These are phyloP conservation scores for Selene dorsalis DNA, from an alignment of 2,797 vertebrate genomes.

Conservation along the genomic window DNA sequence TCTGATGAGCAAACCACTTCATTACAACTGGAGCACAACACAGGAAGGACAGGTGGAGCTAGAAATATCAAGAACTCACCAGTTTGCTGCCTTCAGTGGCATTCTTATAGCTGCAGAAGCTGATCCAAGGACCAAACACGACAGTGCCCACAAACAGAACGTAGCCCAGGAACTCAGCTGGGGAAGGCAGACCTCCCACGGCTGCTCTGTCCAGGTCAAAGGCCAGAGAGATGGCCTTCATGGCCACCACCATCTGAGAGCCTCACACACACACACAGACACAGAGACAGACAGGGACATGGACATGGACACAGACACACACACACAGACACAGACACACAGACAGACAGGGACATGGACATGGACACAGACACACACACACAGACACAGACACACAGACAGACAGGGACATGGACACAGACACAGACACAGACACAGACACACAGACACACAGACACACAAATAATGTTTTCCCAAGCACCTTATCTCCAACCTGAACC, in stretches of 20 bases:
- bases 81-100: conserved; percentile 84
- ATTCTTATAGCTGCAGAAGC: conserved; percentile 87
- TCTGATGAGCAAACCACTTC: conserved; percentile 77
- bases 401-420: too few species aligned
- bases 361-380: too few species aligned
- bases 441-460: too few species aligned
- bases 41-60: not conserved
- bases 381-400: too few species aligned
- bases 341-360: too few species aligned
- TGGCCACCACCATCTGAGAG: conserved; percentile 95
- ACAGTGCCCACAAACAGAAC: conserved; percentile 92
- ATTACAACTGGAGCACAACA: not conserved
- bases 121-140: conserved; percentile 94
- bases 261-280: conserved; percentile 78
- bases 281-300: too few species aligned
- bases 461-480: too few species aligned
- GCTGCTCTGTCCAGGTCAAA: conserved; percentile 90
- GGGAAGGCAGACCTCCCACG: conserved; percentile 80
- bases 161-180: conserved; percentile 91
- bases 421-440: too few species aligned
- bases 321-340: too few species aligned
- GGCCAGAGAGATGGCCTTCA: conserved; percentile 93
- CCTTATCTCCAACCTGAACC: too few species aligned
- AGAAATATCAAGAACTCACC: conserved; percentile 76
- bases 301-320: not conserved